Base-by-base conservation (phyloP, 1,140 invertebrate genomes). In the Musca domestica region DNA sequence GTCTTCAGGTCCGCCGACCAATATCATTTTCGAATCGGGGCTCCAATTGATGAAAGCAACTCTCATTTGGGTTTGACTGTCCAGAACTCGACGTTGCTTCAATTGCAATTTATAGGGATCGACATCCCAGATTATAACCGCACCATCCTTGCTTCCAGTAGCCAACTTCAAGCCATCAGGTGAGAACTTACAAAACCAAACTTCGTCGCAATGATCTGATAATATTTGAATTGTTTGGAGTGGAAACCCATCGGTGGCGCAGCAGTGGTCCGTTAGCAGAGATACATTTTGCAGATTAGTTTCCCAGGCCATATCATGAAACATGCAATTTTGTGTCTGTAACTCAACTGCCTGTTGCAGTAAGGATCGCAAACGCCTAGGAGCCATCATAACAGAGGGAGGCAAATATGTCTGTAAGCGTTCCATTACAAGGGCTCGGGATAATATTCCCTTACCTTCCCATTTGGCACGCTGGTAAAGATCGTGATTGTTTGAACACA, bases 121-220 rank as follows among this genome's bases (percentile, higher is more conserved):
- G 71, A 98, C 93, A 83, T 97, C 93, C 95, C 96, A 99, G 74
- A 99, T 93, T 75, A 98, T 96, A 72, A 99, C 90, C 71, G 92
- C 93, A 74, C 92, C 92, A 85, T 98, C 96, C 86, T 99, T 99
- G 68, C 95, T 98, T 72, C 96, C 96, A 27, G 97, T 98, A 0
- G 97, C 97, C 71, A 99, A 83, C 84, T 95, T 95, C 17, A 89
- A 88, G 70, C 96, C 96, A 85, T 98, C 94, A 20, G 95, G 95
- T 17, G 96, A 98, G 84, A 98, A 98, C 82, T 93, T 91, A 84
- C 95, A 97, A 84, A 94, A 98, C 96, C 95, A 95, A 63, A 99
- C 96, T 87, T 99, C 97, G 84, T 99, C 96, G 82, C 92, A 94
- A 83, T 99, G 97, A 79, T 99, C 95, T 81, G 92, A 95, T 65